phyloP scores from a whole-genome alignment of 2,113 vertebrate species.

The Nanorana parkeri region DNA sequence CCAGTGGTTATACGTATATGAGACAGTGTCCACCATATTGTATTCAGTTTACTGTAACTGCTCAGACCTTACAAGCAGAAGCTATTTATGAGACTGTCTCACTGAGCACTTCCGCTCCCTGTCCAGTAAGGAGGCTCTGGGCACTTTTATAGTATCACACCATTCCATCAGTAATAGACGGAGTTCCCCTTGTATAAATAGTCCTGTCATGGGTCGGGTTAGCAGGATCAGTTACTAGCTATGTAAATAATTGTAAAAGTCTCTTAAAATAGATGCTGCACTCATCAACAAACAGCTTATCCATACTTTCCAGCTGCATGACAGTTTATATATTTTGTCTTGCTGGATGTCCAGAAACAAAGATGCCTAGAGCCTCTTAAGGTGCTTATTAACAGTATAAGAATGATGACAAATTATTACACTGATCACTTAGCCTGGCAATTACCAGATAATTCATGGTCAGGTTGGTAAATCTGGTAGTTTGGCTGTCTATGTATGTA shows the following conservation, averaged over 20 bases:
- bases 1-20: background rate
- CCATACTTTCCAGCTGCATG: background rate
- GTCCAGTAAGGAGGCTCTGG: background rate
- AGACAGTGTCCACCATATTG: background rate
- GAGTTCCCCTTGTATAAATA: constrained; percentile 45
- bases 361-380: background rate
- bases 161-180: constrained; percentile 47
- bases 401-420: too few relatives aligned
- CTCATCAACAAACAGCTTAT: constrained; percentile 9
- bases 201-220: background rate
- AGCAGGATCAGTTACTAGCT: constrained; percentile 37
- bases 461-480: too few relatives aligned
- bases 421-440: too few relatives aligned
- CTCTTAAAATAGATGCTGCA: constrained; percentile 28
- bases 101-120: constrained; percentile 10
- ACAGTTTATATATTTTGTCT: background rate
- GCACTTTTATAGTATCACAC: constrained; percentile 40
- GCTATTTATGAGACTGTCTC: constrained; percentile 17
- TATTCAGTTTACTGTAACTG: constrained; percentile 4
- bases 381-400: too few relatives aligned
- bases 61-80: background rate
- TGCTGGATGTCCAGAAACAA: background rate
- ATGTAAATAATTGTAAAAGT: constrained; percentile 50
- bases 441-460: too few relatives aligned
- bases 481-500: too few relatives aligned